Base-by-base conservation (phyloP, 2,888 invertebrate species). In the Netelia inedita region DNA sequence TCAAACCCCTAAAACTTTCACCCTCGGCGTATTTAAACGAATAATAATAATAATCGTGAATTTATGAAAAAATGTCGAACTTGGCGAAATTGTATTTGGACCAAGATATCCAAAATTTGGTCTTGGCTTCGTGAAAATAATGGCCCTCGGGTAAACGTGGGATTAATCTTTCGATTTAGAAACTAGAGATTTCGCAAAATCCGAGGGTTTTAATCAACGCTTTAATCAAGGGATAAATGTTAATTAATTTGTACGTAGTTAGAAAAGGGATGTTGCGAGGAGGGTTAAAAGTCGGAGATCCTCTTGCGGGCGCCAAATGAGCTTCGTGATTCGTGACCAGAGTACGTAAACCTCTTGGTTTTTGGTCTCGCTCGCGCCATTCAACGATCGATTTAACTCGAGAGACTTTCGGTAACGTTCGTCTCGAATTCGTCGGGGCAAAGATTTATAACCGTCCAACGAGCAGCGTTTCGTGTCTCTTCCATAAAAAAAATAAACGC, bases 161-260 rank as follows among this genome's bases (percentile, higher is more conserved):
- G 21, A 66, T 16, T 50, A 23, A 61, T 35, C 16, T 28, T 50
- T 9, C n/a, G 28, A 16, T 28, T 43, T n/a, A n/a, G 23, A 61
- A 43, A 66, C 23, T 63, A 65, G 35, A 41, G n/a, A 66, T 46
- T 69, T 57, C 41, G 59, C 19, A 21, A 78, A 87, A 83, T 88
- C 85, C 87, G 81, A 9, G 65, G 46, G 86, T 89, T 91, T 91
- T 90, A 91, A 91, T 91, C 89, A 91, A 89, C 85, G 88, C 87
- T 85, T 86, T 89, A 91, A 91, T 89, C 87, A 88, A 75, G 81
- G 87, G 85, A 88, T 87, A 88, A 90, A 90, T 89, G 89, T 88
- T 88, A 90, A 90, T 90, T 89, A 88, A 90, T 90, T 89, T 88
- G 72, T 69, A 72, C 69, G 35, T 10, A 41, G 79, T 80, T 61